Evolutionary conservation across 1,140 invertebrate genomes (phyloP).

Genomic region (Penaeus indicus): DNA sequence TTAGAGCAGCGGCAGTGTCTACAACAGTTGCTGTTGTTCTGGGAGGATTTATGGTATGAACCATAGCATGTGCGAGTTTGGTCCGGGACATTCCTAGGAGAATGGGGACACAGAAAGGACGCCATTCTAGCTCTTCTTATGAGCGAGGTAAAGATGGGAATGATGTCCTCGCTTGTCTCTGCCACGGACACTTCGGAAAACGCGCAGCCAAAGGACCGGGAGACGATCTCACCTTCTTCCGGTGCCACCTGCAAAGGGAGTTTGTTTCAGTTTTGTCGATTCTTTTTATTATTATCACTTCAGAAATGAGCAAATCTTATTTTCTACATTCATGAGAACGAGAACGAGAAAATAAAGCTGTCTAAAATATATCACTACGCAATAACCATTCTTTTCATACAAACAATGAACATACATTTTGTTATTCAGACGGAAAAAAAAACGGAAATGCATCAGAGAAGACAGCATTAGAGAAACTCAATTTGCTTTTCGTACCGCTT

Average conservation of each 20-base stretch:
- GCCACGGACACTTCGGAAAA: slow-evolving; percentile 58
- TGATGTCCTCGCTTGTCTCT: slow-evolving; percentile 56
- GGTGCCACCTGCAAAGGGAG: slow-evolving; percentile 31
- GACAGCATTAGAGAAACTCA: too few species aligned
- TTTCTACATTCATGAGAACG: background rate
- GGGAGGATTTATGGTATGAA: background rate
- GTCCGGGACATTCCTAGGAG: background rate
- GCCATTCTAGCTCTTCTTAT: slow-evolving; percentile 28
- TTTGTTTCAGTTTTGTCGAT: background rate
- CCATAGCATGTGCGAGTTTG: background rate
- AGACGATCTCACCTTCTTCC: slow-evolving; percentile 35
- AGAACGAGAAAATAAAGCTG: too few species aligned
- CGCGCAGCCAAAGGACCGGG: slow-evolving; percentile 44
- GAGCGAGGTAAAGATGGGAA: slow-evolving; percentile 53
- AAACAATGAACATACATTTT: too few species aligned
- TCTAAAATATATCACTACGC: too few species aligned
- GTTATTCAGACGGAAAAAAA: background rate
- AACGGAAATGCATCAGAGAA: background rate
- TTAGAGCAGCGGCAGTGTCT: background rate
- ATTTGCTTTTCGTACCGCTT: too few species aligned
- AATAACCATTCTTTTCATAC: too few species aligned
- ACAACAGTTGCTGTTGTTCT: background rate
- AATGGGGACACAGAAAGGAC: slow-evolving; percentile 36
- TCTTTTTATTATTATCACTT: background rate
- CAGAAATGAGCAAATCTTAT: background rate